Percentiles rank a stretch among this genome's conserved stretches.
phyloP scores from a whole-genome alignment of 2,113 vertebrate genomes.

The Gambusia affinis region DNA sequence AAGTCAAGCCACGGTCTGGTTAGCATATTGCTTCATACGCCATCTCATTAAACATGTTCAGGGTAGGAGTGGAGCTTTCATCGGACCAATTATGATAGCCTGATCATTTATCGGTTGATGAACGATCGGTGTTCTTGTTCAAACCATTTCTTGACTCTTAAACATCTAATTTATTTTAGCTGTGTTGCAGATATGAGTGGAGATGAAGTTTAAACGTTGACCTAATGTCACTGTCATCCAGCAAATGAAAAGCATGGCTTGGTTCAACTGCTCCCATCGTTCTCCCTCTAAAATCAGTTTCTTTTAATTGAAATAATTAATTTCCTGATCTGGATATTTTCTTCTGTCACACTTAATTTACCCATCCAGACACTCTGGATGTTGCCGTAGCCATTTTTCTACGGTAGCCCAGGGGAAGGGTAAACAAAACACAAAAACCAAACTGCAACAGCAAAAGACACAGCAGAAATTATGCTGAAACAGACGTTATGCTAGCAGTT shows the following conservation, averaged over 20 bases:
- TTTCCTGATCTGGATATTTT: too few relatives aligned
- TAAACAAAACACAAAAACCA: too few relatives aligned
- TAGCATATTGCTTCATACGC: background rate
- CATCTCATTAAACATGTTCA: background rate
- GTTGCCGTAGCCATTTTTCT: too few relatives aligned
- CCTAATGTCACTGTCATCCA: slow-evolving; percentile 8
- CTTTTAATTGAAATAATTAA: too few relatives aligned
- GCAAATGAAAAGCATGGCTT: slow-evolving; percentile 26
- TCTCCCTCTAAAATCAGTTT: too few relatives aligned
- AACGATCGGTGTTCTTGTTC: background rate
- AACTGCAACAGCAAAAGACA: too few relatives aligned
- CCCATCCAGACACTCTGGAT: too few relatives aligned
- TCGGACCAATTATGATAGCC: background rate
- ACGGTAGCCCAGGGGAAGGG: too few relatives aligned
- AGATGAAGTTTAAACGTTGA: slow-evolving; percentile 22
- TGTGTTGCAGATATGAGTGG: slow-evolving; percentile 24
- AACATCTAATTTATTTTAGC: background rate
- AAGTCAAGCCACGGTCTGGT: slow-evolving; percentile 35
- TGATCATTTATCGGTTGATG: background rate
- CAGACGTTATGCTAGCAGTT: too few relatives aligned
- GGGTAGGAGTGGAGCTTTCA: background rate
- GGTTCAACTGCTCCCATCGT: background rate
- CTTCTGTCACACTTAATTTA: too few relatives aligned
- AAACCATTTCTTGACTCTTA: background rate
- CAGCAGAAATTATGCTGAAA: too few relatives aligned